Conservation (phyloP, 2,113 vertebrate species). For the Sturnus vulgaris region DNA sequence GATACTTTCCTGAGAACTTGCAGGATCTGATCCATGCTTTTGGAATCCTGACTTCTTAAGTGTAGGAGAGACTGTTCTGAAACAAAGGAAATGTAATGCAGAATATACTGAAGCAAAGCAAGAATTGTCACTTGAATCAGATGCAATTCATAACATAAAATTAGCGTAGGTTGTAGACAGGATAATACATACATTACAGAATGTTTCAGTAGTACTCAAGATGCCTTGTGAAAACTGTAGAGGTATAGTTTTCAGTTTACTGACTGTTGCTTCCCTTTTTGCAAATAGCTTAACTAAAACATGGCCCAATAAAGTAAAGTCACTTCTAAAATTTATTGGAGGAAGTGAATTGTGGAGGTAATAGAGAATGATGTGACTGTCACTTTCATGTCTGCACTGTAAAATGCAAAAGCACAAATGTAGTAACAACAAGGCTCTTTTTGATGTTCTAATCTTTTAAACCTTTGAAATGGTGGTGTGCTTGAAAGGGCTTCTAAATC, state of each 20-base stretch:
- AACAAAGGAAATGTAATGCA: background rate
- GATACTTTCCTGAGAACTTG: background rate
- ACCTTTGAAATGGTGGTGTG: conserved; percentile 23
- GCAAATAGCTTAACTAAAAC: background rate
- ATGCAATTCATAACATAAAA: conserved; percentile 12
- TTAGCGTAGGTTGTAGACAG: background rate
- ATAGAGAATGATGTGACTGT: background rate
- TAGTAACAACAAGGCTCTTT: conserved; percentile 16
- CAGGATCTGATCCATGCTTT: background rate
- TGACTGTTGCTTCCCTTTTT: background rate
- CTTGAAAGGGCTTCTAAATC: conserved; percentile 51
- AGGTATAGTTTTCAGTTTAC: background rate
- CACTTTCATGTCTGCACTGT: background rate
- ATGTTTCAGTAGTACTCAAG: conserved; percentile 19
- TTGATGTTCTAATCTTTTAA: conserved; percentile 54
- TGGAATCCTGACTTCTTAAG: background rate
- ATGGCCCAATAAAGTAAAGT: background rate
- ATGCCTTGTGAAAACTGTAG: conserved; percentile 12
- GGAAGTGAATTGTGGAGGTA: background rate
- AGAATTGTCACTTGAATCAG: conserved; percentile 28
- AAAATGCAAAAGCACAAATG: conserved; percentile 25
- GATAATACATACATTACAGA: background rate
- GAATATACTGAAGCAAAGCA: conserved; percentile 18
- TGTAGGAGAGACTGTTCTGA: background rate
- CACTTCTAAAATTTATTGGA: background rate